Evolutionary conservation across 2,113 vertebrate genomes (phyloP), one percentile per base, ranked within the genome.

Genomic region (Eulacestoma nigropectus): DNA sequence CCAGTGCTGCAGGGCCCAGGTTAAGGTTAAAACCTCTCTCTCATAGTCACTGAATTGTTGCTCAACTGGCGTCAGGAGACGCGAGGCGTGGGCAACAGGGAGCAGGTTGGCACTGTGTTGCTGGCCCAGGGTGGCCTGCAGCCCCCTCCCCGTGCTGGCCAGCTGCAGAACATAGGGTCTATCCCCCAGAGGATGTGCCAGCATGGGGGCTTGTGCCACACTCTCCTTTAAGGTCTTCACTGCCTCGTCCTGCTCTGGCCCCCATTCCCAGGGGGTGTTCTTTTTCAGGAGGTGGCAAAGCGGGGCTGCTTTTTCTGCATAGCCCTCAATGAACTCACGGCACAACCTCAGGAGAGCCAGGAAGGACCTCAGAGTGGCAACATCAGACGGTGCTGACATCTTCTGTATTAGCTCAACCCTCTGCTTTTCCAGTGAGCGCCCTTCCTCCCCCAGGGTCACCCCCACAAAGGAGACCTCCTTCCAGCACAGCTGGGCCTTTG

Each of bases 1-100:
- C 95, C 96, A 96, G 93, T 95, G 91, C 93, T 97, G 94, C 81
- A 97, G 55, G 46, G 95, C 95, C 95, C 96, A 97, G 29, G 55
- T 91, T 62, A 97, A 69, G 6, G 67, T 69, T 69, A 96, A 87
- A 39, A 16, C 95, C 81, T 96, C 95, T 77, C 50, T 93, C 69
- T 97, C 95, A 0, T 96, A 96, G 21, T 82, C 50, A 2, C 70
- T 93, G 81, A 96, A 95, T 55, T 93, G 69, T 33, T 95, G 94
- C 86, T 97, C 96, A 0, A 14, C 12, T 1, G 8, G 68, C 0
- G 49, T 94, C 91, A 96, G 84, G 25, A 96, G 91, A 10, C 93
- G 95, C 0, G 96, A 96, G 53, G 96, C 81, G 0, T 95, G 87
- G 26, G 93, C 84, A 0, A 97, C 10, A 2, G 93, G 93, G 16